Evolutionary conservation across 2,797 vertebrate species (phyloP).

Genomic region (Liparis tanakae): DNA sequence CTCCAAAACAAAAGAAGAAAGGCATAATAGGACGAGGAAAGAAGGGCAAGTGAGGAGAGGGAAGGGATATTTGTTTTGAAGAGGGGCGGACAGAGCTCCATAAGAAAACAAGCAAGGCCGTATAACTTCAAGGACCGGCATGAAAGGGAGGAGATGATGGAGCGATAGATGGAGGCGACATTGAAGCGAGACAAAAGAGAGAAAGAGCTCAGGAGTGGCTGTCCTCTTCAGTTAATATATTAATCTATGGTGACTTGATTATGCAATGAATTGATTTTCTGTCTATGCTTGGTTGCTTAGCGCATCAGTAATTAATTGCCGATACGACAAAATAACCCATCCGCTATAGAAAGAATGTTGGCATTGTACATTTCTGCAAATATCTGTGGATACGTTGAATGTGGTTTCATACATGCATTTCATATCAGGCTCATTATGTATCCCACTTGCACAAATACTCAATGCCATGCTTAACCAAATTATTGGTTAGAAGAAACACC

Average conservation of each 20-base stretch:
- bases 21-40: background rate
- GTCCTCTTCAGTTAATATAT: background rate
- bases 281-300: background rate
- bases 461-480: too few relatives aligned
- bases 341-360: background rate
- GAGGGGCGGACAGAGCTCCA: slow-evolving; percentile 22
- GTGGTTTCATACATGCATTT: too few relatives aligned
- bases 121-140: slow-evolving; percentile 28
- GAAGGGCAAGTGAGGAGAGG: slow-evolving; percentile 12
- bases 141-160: slow-evolving; percentile 18
- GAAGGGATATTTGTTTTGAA: slow-evolving; percentile 42
- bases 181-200: slow-evolving; percentile 5
- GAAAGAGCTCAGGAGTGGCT: slow-evolving; percentile 5
- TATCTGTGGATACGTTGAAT: too few relatives aligned
- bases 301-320: background rate
- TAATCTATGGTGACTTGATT: background rate
- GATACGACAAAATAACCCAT: background rate
- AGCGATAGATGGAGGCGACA: slow-evolving; percentile 42
- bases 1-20: background rate
- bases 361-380: background rate
- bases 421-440: too few relatives aligned
- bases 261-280: background rate
- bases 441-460: too few relatives aligned
- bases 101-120: slow-evolving; percentile 47
- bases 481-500: too few relatives aligned